These are phyloP conservation scores for Ispidina lecontei DNA, from an alignment of 2,797 vertebrate genomes.

Conservation along the genomic window DNA sequence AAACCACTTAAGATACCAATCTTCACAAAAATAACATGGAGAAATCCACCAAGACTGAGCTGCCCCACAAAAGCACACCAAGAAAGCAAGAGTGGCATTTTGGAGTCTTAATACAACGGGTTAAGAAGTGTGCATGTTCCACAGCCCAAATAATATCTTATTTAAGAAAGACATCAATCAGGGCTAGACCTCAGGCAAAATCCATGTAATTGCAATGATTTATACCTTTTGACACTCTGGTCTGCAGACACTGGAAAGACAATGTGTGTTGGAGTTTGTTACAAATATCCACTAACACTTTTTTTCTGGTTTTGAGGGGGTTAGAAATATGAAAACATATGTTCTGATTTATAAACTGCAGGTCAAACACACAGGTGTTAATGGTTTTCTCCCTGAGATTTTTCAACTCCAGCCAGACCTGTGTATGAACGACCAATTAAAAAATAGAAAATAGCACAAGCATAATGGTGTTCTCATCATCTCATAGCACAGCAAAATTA, in stretches of 20 bases:
- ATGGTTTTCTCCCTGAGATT: constrained; percentile 60
- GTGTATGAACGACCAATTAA: constrained; percentile 57
- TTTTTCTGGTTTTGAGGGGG: neutral
- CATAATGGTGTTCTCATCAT: constrained; percentile 69
- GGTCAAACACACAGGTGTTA: constrained; percentile 67
- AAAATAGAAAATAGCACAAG: constrained; percentile 52
- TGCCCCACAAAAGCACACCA: neutral
- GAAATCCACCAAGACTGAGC: neutral
- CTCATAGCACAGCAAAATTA: constrained; percentile 58
- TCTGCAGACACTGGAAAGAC: constrained; percentile 50
- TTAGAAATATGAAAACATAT: constrained; percentile 69
- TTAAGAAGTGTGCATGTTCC: constrained; percentile 11
- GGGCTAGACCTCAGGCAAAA: constrained; percentile 30
- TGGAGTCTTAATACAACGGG: neutral
- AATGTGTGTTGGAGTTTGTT: constrained; percentile 6
- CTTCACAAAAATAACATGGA: neutral
- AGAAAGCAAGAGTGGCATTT: neutral
- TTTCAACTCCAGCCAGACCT: constrained; percentile 57
- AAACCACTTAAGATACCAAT: neutral
- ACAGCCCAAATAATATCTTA: neutral
- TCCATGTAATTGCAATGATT: constrained; percentile 52
- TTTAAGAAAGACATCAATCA: constrained; percentile 36
- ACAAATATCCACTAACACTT: constrained; percentile 52
- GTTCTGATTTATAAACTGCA: constrained; percentile 74
- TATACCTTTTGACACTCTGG: constrained; percentile 50